These are phyloP conservation scores for Helogale parvula DNA, from an alignment of 2,113 vertebrate species.

Conservation along the genomic window DNA sequence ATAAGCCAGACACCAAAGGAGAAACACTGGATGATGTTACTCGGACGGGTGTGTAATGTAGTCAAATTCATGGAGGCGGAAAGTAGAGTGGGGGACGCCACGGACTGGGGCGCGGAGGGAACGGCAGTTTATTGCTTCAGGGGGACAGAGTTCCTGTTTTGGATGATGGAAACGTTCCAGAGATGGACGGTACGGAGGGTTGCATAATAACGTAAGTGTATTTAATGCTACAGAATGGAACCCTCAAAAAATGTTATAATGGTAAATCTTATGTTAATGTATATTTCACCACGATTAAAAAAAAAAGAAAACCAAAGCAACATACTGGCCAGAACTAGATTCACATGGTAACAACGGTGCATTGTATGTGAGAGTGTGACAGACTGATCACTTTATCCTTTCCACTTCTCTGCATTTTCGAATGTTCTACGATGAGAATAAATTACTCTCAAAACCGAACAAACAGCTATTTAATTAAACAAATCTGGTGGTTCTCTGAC, in stretches of 20 bases:
- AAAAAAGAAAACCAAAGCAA: background rate
- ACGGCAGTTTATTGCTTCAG: background rate
- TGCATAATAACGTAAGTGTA: background rate
- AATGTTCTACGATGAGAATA: background rate
- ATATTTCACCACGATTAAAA: background rate
- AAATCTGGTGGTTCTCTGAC: background rate
- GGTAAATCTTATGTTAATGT: background rate
- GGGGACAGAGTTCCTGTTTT: background rate
- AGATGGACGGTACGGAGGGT: too few relatives aligned
- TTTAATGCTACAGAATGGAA: background rate
- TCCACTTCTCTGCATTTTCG: background rate
- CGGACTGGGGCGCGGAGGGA: fast-evolving
- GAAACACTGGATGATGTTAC: background rate
- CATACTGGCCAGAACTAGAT: background rate
- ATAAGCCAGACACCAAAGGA: background rate
- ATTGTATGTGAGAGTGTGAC: background rate
- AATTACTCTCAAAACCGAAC: background rate
- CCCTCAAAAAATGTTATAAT: background rate
- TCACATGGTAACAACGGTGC: fast-evolving
- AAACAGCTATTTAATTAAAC: background rate
- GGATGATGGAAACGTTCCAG: background rate
- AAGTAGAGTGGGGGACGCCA: background rate
- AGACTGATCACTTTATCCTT: background rate
- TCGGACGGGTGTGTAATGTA: too few relatives aligned
- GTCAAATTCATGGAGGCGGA: background rate